Evolutionary conservation across 2,888 invertebrate genomes (phyloP).

Genomic region (Eubasilissa splendida): DNA sequence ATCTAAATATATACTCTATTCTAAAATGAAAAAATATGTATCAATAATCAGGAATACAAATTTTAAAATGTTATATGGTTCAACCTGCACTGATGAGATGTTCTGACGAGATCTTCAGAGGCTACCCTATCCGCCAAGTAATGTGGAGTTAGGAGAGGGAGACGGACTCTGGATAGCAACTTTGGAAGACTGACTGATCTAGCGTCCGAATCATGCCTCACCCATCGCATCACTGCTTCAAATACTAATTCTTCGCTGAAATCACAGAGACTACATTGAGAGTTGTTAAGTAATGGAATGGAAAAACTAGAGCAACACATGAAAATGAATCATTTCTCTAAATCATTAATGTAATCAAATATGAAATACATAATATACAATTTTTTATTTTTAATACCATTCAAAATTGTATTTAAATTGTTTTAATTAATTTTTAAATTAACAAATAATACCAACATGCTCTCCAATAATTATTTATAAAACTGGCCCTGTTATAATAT

Average conservation of each 20-base stretch:
- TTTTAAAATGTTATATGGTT: background rate
- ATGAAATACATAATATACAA: background rate
- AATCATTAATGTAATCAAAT: background rate
- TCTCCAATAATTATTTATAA: too few relatives aligned
- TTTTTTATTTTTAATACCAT: background rate
- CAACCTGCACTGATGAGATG: conserved; percentile 84
- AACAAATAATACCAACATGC: too few relatives aligned
- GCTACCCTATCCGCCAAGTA: conserved; percentile 87
- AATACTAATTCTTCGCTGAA: conserved; percentile 85
- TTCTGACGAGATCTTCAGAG: conserved; percentile 83
- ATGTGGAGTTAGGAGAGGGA: conserved; percentile 86
- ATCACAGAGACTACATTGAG: background rate
- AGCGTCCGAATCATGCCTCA: conserved; percentile 75
- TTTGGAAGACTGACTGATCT: conserved; percentile 77
- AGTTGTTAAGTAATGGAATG: too few relatives aligned
- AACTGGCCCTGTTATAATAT: too few relatives aligned
- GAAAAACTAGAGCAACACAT: too few relatives aligned
- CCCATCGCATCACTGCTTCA: conserved; percentile 88
- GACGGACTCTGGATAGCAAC: conserved; percentile 81
- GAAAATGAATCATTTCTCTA: background rate
- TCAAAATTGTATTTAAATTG: background rate
- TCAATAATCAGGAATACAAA: too few relatives aligned
- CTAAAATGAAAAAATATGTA: too few relatives aligned
- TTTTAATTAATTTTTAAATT: too few relatives aligned
- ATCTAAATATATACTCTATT: too few relatives aligned